Evolutionary conservation across 1,140 invertebrate genomes (phyloP).

Genomic region (Phymorhynchus buccinoides): DNA sequence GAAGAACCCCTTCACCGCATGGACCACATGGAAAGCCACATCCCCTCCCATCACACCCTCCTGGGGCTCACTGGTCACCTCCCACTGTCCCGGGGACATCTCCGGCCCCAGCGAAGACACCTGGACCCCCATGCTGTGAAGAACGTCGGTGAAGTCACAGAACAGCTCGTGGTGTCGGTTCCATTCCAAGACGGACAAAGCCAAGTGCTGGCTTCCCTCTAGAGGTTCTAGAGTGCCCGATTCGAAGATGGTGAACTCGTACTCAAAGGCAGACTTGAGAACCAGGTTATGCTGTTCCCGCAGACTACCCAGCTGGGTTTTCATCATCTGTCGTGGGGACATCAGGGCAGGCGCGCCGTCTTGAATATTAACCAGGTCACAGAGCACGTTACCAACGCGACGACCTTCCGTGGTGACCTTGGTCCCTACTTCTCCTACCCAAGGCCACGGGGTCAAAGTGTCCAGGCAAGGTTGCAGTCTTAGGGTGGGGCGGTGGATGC

Average conservation of each 20-base stretch:
- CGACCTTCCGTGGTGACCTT: too few relatives aligned
- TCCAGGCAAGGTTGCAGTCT: slow-evolving; percentile 11
- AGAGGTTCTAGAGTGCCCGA: neutral
- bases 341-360: neutral
- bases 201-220: neutral
- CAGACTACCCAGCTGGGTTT: neutral
- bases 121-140: slow-evolving; percentile 26
- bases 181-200: neutral
- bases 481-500: neutral
- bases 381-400: slow-evolving; percentile 22
- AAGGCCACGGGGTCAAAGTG: slow-evolving; percentile 24
- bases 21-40: slow-evolving; percentile 32
- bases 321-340: slow-evolving; percentile 23
- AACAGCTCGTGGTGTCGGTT: neutral
- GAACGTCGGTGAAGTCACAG: slow-evolving; percentile 24
- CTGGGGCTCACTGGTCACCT: slow-evolving; percentile 38
- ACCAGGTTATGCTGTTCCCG: slow-evolving; percentile 21
- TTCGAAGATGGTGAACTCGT: slow-evolving; percentile 38
- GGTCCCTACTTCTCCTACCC: too few relatives aligned
- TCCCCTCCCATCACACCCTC: slow-evolving; percentile 40
- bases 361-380: neutral
- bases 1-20: slow-evolving; percentile 23
- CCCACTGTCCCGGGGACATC: slow-evolving; percentile 33
- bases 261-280: slow-evolving; percentile 40
- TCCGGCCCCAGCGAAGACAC: slow-evolving; percentile 39